Base-by-base conservation (phyloP, 2,797 vertebrate genomes). In the Sphenopsis melanotis region DNA sequence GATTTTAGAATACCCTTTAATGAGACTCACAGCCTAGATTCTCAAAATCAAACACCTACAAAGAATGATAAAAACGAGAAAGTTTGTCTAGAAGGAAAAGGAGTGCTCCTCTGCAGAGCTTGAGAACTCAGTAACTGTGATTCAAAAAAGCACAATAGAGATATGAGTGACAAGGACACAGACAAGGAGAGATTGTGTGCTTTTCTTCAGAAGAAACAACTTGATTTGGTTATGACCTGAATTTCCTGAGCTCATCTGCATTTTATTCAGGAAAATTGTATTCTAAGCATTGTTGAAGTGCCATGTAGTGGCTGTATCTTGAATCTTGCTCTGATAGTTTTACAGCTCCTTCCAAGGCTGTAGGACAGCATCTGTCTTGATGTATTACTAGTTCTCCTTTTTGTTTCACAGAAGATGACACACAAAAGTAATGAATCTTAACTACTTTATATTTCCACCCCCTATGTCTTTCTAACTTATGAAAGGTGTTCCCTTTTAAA, bases 221-320 rank as follows among this genome's bases (percentile, higher is more conserved):
- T 61, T 81, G 82, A 81, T 91, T 89, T 91, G 75, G 61, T 69
- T 41, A 77, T 81, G 72, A 87, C 65, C 82, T 89, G 87, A 93
- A 93, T 92, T 87, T 94, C 82, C 53, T 72, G 57, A 93, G 39
- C 18, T 86, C 39, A 89, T 95, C 84, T 92, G 59, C 39, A 71
- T 80, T 89, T 89, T 90, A 55, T 69, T 75, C 18, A 85, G 44
- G 26, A 78, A 93, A 93, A 87, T 2, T 0, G 37, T 85, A 83
- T 81, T 87, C 57, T 81, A 14, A 59, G 60, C 20, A 75, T 64
- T 53, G 41, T 34, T 83, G 61, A 91, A 92, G 72, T 93, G 75
- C 46, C 57, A 55, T 22, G 76, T 69, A 89, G 53, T 44, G 50
- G 24, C 50, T 90, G 23, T 71, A 86, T 63, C 82, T 93, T 83